Base-by-base conservation (phyloP, 2,888 invertebrate genomes). In the Oasisia sp. region DNA sequence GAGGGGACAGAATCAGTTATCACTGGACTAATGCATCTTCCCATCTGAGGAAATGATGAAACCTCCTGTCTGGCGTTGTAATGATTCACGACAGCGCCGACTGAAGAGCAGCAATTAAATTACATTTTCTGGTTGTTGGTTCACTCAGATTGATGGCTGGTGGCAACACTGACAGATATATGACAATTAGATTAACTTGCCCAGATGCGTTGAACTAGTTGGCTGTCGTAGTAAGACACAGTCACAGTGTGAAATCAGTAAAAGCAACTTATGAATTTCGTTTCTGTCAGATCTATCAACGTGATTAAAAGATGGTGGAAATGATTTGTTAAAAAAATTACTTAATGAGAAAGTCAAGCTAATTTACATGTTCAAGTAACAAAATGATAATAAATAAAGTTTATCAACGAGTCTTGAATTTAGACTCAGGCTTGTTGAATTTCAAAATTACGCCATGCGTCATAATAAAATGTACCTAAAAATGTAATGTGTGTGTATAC, bases 151-250 rank as follows among this genome's bases (percentile, higher is more conserved):
- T 74, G 74, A 74, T 74, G 27, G 56, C 27, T 74, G 27, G 5
- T 74, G 74, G 74, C 74, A 74, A 74, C 74, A 74, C 27, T 74
- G 74, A 74, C 74, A 74, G 74, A 74, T 74, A 74, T 74, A 74
- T 74, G 74, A 74, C 74, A 74, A 74, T 74, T 74, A 74, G n/a
- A 74, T 74, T 74, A 74, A 74, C 7, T 74, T 74, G 74, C 74
- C 74, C 7, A 74, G n/a, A 74, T 74, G 74, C 74, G 27, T 38
- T n/a, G 74, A n/a, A 74, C n/a, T 19, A 74, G 74, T 74, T 74
- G 38, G 38, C 38, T 38, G n/a, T 74, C 50, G 9, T 2, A 19
- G 74, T 74, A 74, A 74, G 27, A 74, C 74, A 56, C 56, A 2
- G 19, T 9, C 56, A 56, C 56, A 56, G 38, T 56, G 14, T 27